Base-by-base conservation (phyloP, 2,797 vertebrate genomes). In the Australoheros facetus region DNA sequence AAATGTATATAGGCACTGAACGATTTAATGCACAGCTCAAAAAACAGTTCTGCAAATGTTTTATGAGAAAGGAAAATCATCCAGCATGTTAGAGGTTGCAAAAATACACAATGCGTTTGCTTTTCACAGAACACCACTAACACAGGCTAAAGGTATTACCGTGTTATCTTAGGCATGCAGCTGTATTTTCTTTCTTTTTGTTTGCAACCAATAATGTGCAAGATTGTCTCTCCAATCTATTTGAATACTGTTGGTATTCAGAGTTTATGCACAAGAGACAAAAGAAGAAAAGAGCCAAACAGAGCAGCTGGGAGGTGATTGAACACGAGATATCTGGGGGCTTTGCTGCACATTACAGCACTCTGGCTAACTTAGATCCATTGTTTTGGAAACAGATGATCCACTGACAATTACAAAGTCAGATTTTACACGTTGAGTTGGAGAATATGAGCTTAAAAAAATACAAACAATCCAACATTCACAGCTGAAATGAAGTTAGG, bases 211-310 rank as follows among this genome's bases (percentile, higher is more conserved):
- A 70, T 54, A 26, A 34, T 74, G 42, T 21, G 23, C 73, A 26
- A 6, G 28, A 60, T 39, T 76, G 59, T 87, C 73, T 73, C 71
- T 70, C 13, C 9, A 21, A 71, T 86, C 73, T 81, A 64, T 87
- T 83, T 64, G 66, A 86, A 86, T 56, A 39, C 48, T 45, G 78
- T 37, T 82, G 72, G 39, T 74, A 66, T 82, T 82, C 77, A 83
- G 80, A 84, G 72, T 85, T 87, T 86, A 72, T 83, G 28, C 87
- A 81, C 87, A 17, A 73, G 88, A 88, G 87, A 81, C 59, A 72
- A 7, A 54, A 80, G 84, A 92, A 88, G 81, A 91, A 88, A 91
- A 70, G 76, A 81, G 58, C 45, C 55, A 37, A 28, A 78, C 75
- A 66, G 28, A 84, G 88, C 62, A 73, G 85, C 75, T 34, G 82